These are phyloP conservation scores for Eidolon dupreanum DNA, from an alignment of 2,797 vertebrate species.

Conservation along the genomic window DNA sequence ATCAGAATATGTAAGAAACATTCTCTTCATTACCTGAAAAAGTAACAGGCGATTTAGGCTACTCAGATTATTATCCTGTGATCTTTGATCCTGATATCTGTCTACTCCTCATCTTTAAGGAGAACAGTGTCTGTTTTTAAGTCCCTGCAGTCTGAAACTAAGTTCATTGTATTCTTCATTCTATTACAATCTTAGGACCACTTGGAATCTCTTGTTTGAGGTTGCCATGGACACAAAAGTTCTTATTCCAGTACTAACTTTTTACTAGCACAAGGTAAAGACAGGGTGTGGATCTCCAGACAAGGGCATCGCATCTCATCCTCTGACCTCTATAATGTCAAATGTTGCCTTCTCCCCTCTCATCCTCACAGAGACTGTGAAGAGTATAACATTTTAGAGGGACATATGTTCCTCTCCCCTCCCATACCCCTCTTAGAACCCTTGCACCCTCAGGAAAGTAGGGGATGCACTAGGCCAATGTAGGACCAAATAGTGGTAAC, in stretches of 20 bases:
- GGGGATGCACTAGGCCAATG: not conserved
- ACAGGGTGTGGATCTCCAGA: not conserved
- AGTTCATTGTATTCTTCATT: not conserved
- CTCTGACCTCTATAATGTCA: not conserved
- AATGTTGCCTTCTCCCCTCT: not conserved
- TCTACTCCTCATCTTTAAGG: not conserved
- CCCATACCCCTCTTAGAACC: not conserved
- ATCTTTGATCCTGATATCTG: not conserved
- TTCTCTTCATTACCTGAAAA: not conserved
- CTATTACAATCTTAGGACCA: not conserved
- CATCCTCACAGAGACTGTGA: not conserved
- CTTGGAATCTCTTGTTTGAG: not conserved
- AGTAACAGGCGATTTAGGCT: not conserved
- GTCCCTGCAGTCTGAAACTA: not conserved
- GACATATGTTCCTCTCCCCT: not conserved
- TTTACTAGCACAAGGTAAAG: not conserved
- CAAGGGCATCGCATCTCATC: not conserved
- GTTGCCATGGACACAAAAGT: conserved; percentile 38
- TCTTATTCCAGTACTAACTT: conserved; percentile 13
- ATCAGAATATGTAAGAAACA: not conserved
- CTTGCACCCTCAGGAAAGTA: too few species aligned
- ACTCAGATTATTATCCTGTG: not conserved
- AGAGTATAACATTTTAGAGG: not conserved
- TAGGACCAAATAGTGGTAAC: not conserved
- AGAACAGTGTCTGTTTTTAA: not conserved